Percentiles rank a stretch among this genome's conserved stretches.
phyloP scores from a whole-genome alignment of 2,797 vertebrate genomes.

The Hemibagrus guttatus region DNA sequence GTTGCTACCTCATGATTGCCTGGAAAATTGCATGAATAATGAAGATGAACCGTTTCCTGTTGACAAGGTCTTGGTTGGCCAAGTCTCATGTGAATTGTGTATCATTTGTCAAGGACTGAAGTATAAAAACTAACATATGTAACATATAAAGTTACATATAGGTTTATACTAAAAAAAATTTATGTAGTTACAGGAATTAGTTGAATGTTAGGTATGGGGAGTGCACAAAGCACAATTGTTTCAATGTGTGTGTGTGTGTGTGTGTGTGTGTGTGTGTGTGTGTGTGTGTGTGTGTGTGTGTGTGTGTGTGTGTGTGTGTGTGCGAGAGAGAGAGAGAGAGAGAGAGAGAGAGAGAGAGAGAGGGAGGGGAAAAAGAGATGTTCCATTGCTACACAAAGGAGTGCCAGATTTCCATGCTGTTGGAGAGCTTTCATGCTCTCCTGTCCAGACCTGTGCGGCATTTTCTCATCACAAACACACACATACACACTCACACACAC shows the following conservation, averaged over 20 bases:
- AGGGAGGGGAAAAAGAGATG: neutral
- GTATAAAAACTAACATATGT: neutral
- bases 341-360: no score
- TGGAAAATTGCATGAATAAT: neutral
- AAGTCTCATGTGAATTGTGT: neutral
- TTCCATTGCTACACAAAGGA: slow-evolving; percentile 38
- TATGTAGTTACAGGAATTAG: neutral
- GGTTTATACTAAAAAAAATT: neutral
- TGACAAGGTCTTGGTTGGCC: no score
- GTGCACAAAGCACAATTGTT: neutral
- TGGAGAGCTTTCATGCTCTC: slow-evolving; percentile 40
- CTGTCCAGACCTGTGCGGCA: slow-evolving; percentile 46
- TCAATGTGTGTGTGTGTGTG: neutral
- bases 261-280: neutral
- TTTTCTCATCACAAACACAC: slow-evolving; percentile 28
- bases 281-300: neutral
- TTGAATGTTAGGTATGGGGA: neutral
- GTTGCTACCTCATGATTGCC: neutral
- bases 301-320: no score
- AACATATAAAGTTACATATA: neutral
- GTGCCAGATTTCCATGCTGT: slow-evolving; percentile 50
- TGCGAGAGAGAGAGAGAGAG: no score
- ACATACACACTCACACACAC: neutral
- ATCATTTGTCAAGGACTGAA: neutral
- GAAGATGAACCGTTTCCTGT: neutral